Conservation (phyloP, 1,140 invertebrate species). For the Marisa cornuarietis region DNA sequence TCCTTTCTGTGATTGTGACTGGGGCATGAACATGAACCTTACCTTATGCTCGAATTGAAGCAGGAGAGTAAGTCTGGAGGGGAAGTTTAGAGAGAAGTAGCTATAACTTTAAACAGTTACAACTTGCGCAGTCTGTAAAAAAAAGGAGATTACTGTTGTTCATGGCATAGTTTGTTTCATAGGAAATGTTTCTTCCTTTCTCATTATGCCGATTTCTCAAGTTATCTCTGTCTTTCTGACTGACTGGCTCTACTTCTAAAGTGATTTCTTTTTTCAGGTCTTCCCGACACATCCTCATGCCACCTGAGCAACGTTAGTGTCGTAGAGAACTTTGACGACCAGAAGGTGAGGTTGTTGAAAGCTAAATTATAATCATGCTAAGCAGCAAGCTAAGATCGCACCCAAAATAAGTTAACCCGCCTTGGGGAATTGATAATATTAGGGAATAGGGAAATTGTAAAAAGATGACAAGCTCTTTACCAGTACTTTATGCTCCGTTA, state of each 20-base stretch:
- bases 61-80: too few relatives aligned
- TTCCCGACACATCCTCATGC: constrained; percentile 5
- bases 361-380: too few relatives aligned
- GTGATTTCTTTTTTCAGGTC: not conserved
- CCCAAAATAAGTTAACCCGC: too few relatives aligned
- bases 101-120: not conserved
- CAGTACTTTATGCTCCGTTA: not conserved
- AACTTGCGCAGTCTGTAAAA: not conserved
- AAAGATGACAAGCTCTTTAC: not conserved
- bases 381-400: too few relatives aligned
- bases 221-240: not conserved
- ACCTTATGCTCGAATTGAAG: too few relatives aligned
- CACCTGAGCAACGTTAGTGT: constrained; percentile 8
- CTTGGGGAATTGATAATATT: too few relatives aligned
- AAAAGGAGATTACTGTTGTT: not conserved
- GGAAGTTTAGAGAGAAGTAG: not conserved
- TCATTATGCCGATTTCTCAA: not conserved
- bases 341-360: not conserved
- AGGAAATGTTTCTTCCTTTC: not conserved
- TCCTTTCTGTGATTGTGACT: too few relatives aligned
- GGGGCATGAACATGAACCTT: too few relatives aligned
- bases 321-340: constrained; percentile 1
- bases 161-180: not conserved
- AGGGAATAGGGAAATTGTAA: too few relatives aligned
- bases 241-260: not conserved